Percentiles rank a stretch among this genome's conserved stretches.
Evolutionary conservation across 2,797 vertebrate species (phyloP).

Genomic region (Anguilla anguilla): DNA sequence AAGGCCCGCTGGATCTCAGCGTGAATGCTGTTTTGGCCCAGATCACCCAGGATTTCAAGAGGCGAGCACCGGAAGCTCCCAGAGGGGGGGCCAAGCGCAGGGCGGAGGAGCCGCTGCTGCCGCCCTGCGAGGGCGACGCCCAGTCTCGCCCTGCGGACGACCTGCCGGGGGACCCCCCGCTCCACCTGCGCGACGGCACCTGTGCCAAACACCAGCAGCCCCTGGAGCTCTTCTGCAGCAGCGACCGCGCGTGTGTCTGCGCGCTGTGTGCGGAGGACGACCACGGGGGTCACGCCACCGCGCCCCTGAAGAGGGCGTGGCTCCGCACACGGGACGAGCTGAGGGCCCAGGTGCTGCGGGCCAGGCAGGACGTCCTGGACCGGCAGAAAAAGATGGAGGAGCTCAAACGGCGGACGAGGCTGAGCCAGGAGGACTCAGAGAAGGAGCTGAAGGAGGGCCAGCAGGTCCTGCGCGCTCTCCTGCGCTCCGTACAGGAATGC

Average conservation of each 20-base stretch:
- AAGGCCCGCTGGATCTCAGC: slow-evolving; percentile 57
- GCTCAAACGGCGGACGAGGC: slow-evolving; percentile 57
- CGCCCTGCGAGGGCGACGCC: slow-evolving; percentile 58
- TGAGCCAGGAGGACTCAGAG: slow-evolving; percentile 61
- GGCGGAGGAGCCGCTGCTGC: slow-evolving; percentile 67
- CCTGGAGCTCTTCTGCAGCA: slow-evolving; percentile 61
- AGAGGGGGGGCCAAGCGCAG: slow-evolving; percentile 17
- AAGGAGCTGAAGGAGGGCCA: slow-evolving; percentile 45
- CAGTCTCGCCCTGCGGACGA: slow-evolving; percentile 57
- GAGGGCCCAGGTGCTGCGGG: slow-evolving; percentile 53
- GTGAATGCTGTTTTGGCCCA: slow-evolving; percentile 68
- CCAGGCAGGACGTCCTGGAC: slow-evolving; percentile 64
- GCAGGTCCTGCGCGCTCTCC: slow-evolving; percentile 55
- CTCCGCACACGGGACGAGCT: slow-evolving; percentile 57
- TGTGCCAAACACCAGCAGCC: slow-evolving; percentile 59
- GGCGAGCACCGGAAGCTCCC: neutral
- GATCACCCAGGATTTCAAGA: slow-evolving; percentile 64
- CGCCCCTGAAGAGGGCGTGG: slow-evolving; percentile 48
- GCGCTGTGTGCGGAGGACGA: slow-evolving; percentile 57
- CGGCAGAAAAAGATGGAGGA: slow-evolving; percentile 61
- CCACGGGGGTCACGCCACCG: slow-evolving; percentile 49
- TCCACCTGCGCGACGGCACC: slow-evolving; percentile 48
- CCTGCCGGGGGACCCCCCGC: slow-evolving; percentile 59
- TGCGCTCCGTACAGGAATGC: slow-evolving; percentile 55
- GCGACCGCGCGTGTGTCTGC: slow-evolving; percentile 54